Evolutionary conservation across 1,140 invertebrate genomes (phyloP), one percentile per base, ranked within the genome.

Genomic region (Coenobita brevimanus): DNA sequence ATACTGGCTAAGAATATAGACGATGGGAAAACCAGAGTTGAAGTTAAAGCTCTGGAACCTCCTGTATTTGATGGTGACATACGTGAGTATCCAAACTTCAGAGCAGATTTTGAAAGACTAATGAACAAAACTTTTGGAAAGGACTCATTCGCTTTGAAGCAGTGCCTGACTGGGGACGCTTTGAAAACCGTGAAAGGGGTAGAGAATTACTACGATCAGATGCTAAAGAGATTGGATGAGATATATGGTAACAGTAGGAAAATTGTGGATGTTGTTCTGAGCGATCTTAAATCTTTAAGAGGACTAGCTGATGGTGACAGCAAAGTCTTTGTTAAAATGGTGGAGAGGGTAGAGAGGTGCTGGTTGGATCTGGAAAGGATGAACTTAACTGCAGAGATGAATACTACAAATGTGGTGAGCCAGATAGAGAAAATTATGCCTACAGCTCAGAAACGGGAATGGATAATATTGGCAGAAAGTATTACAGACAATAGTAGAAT

Each of bases 21-120:
- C 17, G 15, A 21, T 8, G 8, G 33, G 17, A 33, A 10, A 8
- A 4, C 6, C 13, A 41, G 6, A 41, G n/a, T 3, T 21, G 33
- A 73, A 36, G 69, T 73, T 73, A 73, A 73, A 36, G 38, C 69
- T 8, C 36, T 73, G 36, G 69, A 73, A 36, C 69, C 69, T 8
- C 69, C 69, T 33, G 3, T 36, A 10, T 33, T 73, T 36, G 33
- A 36, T 33, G 33, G 69, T 3, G 33, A 73, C n/a, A n/a, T 73
- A 6, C 17, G 69, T 10, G 69, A 73, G 33, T 73, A 36, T 33
- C 69, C 69, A 15, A 73, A 13, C 15, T 73, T 73, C 36, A 38
- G 8, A 33, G 17, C 33, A 73, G 69, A 73, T 8, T 36, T 33
- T 36, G 69, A 33, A 36, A 27, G 69, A 73, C 36, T 73, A 36